Conservation (phyloP, 2,113 vertebrate species). For the Oostethus manadensis region DNA sequence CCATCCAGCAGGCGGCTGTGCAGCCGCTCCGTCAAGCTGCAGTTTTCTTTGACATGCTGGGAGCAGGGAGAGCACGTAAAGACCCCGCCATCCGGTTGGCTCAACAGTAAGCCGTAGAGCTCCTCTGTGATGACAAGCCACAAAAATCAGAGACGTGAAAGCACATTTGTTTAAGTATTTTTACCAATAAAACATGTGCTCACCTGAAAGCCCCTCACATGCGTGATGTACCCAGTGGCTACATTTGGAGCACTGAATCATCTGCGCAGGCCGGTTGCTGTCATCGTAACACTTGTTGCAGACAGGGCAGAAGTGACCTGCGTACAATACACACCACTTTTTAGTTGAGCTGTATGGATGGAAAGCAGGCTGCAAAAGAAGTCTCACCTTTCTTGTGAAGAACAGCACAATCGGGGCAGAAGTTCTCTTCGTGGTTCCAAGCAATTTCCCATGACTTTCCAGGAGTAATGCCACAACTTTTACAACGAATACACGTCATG, state of each 20-base stretch:
- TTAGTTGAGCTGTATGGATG: background rate
- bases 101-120: constrained; percentile 76
- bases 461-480: constrained; percentile 85
- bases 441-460: constrained; percentile 78
- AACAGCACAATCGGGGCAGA: constrained; percentile 80
- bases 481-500: constrained; percentile 86
- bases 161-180: too few relatives aligned
- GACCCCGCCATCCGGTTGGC: constrained; percentile 67
- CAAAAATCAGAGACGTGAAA: background rate
- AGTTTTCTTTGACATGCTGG: constrained; percentile 35
- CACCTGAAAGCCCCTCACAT: constrained; percentile 85
- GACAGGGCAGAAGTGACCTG: constrained; percentile 84
- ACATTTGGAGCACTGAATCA: constrained; percentile 83
- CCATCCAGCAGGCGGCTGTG: constrained; percentile 64
- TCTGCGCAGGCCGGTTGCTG: constrained; percentile 72
- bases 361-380: background rate
- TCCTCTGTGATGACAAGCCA: constrained; percentile 71
- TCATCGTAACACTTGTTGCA: constrained; percentile 83
- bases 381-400: constrained; percentile 78
- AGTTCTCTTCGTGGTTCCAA: constrained; percentile 80
- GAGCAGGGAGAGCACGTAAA: constrained; percentile 81
- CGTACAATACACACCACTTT: background rate
- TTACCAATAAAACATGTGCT: constrained; percentile 11
- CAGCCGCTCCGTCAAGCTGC: constrained; percentile 74
- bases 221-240: constrained; percentile 85